These are phyloP conservation scores for Heterohyrax brucei DNA, from an alignment of 2,797 vertebrate genomes.

Conservation along the genomic window DNA sequence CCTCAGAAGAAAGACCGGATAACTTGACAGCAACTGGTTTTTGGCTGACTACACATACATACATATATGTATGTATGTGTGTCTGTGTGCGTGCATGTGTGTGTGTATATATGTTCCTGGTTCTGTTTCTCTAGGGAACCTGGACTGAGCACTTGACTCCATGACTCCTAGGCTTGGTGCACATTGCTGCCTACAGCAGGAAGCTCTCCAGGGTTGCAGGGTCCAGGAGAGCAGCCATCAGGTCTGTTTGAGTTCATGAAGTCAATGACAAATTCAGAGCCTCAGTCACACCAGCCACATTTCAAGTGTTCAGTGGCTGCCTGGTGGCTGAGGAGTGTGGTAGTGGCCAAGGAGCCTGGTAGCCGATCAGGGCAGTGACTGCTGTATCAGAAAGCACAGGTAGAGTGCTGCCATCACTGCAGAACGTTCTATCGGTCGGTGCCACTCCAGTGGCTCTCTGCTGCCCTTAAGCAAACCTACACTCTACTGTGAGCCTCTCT, in stretches of 20 bases:
- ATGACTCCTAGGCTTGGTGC: no score
- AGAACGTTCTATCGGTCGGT: fast-evolving
- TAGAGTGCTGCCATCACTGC: fast-evolving
- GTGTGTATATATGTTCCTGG: no score
- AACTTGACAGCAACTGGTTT: no score
- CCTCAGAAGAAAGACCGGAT: no score
- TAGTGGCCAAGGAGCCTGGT: no score
- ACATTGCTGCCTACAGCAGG: neutral
- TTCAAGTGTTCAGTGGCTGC: neutral
- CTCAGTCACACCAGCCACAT: neutral
- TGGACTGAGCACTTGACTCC: no score
- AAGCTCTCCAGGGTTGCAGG: neutral
- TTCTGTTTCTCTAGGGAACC: neutral
- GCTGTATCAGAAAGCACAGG: fast-evolving
- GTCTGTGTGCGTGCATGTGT: no score
- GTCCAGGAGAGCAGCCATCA: neutral
- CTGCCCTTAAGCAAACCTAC: neutral
- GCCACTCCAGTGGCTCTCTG: neutral
- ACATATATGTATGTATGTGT: no score
- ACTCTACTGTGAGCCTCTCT: neutral
- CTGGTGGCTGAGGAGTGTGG: no score
- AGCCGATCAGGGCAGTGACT: neutral
- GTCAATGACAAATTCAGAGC: neutral
- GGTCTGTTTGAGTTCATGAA: neutral
- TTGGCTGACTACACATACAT: no score